Evolutionary conservation across 2,113 vertebrate genomes (phyloP).

Genomic region (Amblyornis subalaris): DNA sequence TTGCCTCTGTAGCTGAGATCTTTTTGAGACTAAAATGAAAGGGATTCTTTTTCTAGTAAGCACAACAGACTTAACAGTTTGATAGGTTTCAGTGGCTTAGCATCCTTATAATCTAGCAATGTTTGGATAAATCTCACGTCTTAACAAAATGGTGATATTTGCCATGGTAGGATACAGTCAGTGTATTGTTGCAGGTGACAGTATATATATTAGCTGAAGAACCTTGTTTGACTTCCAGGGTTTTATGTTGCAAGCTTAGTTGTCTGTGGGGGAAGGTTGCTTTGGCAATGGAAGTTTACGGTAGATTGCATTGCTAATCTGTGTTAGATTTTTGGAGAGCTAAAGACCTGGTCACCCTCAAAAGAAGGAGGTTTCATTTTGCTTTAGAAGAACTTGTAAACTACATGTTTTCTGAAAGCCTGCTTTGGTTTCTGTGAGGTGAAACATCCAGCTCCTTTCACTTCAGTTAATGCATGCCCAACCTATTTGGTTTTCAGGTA

Average conservation of each 20-base stretch:
- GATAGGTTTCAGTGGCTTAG: background rate
- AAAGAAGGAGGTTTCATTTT: background rate
- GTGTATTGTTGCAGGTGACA: background rate
- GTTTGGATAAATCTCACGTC: background rate
- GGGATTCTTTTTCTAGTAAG: background rate
- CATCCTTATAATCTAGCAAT: background rate
- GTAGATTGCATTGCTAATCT: background rate
- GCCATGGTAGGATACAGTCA: background rate
- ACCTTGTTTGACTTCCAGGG: background rate
- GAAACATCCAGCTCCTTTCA: background rate
- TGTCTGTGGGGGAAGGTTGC: background rate
- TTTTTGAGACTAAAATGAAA: background rate
- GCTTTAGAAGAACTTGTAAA: background rate
- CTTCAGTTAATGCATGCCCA: constrained; percentile 55
- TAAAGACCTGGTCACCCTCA: background rate
- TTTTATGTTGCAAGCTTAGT: background rate
- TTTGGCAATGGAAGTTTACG: background rate
- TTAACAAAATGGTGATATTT: background rate
- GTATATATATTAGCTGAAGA: background rate
- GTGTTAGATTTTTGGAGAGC: background rate
- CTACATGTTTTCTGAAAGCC: background rate
- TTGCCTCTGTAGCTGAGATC: background rate
- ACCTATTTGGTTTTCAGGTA: constrained; percentile 75
- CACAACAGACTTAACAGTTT: background rate
- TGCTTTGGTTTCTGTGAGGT: background rate